A percentile compares a stretch with the other conserved stretches of the same genome.
These are phyloP conservation scores for Sebastes vulpes DNA, from an alignment of 2,797 vertebrate species.

Conservation along the genomic window DNA sequence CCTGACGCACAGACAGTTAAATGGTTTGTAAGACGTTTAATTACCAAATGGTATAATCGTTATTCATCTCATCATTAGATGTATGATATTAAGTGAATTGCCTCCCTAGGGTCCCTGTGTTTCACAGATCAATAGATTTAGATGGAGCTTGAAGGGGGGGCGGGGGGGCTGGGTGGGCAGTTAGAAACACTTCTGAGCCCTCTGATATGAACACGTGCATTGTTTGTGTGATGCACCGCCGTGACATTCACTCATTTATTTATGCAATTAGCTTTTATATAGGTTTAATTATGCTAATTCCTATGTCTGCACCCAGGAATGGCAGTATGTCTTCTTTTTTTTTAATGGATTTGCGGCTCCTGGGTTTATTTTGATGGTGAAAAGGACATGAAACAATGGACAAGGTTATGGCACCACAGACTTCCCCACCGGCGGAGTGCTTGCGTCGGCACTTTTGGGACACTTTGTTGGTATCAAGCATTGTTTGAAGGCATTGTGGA, in stretches of 20 bases:
- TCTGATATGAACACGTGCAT: conserved; percentile 73
- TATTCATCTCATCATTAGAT: conserved; percentile 98
- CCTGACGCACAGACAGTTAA: conserved; percentile 91
- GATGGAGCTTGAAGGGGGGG: conserved; percentile 87
- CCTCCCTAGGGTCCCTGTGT: conserved; percentile 91
- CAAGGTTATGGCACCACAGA: conserved; percentile 75
- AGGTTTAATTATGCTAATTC: conserved; percentile 83
- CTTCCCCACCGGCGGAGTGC: conserved; percentile 68
- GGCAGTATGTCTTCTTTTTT: conserved; percentile 49
- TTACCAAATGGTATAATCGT: conserved; percentile 97
- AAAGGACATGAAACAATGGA: conserved; percentile 81
- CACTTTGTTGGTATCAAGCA: conserved; percentile 77
- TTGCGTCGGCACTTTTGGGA: conserved; percentile 78
- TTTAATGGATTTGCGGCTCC: conserved; percentile 63
- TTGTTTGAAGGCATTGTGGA: conserved; percentile 81
- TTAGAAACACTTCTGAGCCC: conserved; percentile 83
- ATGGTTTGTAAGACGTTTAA: conserved; percentile 97
- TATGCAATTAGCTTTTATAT: conserved; percentile 83
- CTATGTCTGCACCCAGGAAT: conserved; percentile 39
- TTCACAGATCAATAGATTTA: conserved; percentile 99
- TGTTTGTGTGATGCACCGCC: conserved; percentile 76
- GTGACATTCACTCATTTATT: conserved; percentile 77
- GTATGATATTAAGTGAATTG: conserved; percentile 95
- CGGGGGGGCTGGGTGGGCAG: conserved; percentile 56
- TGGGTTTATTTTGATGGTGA: conserved; percentile 78